Evolutionary conservation across 2,113 vertebrate genomes (phyloP).

Genomic region (Hemiprocne comata): DNA sequence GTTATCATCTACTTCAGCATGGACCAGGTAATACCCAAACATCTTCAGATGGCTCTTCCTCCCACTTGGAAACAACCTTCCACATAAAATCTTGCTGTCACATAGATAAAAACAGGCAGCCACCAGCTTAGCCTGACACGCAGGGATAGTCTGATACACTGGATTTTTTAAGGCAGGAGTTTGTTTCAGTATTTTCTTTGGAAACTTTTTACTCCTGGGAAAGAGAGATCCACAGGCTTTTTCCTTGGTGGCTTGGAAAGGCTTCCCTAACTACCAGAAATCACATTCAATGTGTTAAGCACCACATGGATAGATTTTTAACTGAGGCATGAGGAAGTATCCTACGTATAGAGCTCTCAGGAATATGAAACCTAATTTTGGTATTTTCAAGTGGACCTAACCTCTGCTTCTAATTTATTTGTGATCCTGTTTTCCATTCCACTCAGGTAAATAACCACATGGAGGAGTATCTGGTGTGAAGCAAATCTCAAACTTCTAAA

Average conservation of each 20-base stretch:
- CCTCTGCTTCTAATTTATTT: background rate
- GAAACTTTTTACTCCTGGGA: background rate
- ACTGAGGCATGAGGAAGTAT: background rate
- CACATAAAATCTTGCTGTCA: background rate
- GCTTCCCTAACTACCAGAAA: background rate
- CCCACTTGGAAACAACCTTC: background rate
- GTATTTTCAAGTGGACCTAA: background rate
- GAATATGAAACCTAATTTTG: background rate
- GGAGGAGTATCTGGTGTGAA: background rate
- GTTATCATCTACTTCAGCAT: background rate
- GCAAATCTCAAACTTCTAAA: background rate
- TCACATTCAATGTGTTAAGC: background rate
- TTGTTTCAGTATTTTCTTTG: background rate
- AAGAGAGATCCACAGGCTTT: background rate
- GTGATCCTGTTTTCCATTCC: background rate
- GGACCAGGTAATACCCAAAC: background rate
- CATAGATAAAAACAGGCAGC: background rate
- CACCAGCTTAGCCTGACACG: background rate
- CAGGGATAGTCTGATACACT: background rate
- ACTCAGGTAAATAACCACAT: background rate
- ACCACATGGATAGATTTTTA: background rate
- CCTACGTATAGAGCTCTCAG: background rate
- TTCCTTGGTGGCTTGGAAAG: background rate
- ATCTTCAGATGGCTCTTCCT: background rate
- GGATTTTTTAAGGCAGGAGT: background rate